Percentiles rank a stretch among this genome's conserved stretches.
Evolutionary conservation across 1,140 invertebrate genomes (phyloP).

Genomic region (Lordiphosa clarofinis): DNA sequence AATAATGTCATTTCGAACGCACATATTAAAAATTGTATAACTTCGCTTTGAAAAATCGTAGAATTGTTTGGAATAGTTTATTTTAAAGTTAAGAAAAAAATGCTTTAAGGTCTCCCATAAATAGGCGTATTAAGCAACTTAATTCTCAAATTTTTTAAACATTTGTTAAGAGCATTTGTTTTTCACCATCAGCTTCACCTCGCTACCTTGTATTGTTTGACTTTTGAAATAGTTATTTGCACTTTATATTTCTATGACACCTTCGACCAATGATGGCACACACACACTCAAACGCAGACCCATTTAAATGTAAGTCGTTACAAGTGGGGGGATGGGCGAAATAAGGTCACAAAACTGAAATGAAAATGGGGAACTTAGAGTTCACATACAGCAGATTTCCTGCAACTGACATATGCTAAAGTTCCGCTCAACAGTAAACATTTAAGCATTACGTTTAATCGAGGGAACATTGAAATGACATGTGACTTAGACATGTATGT

Average conservation of each 20-base stretch:
- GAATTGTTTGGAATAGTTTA: too few relatives aligned
- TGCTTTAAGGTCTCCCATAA: too few relatives aligned
- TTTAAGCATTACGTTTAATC: conserved; percentile 39
- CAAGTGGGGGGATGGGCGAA: too few relatives aligned
- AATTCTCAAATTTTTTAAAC: too few relatives aligned
- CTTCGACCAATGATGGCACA: conserved; percentile 57
- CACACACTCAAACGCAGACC: conserved; percentile 1
- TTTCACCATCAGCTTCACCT: not conserved
- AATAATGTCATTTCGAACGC: too few relatives aligned
- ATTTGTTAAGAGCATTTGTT: not conserved
- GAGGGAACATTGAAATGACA: conserved; percentile 40
- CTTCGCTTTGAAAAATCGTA: too few relatives aligned
- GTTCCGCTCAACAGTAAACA: conserved; percentile 45
- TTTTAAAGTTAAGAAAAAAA: too few relatives aligned
- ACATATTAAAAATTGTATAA: too few relatives aligned
- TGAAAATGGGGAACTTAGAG: not conserved
- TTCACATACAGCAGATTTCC: conserved; percentile 11
- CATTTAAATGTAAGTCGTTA: too few relatives aligned
- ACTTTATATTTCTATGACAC: conserved; percentile 52
- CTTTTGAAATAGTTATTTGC: conserved; percentile 54
- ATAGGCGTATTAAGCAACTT: too few relatives aligned
- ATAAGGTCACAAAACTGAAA: conserved; percentile 1
- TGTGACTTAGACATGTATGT: conserved; percentile 33
- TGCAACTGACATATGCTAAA: conserved; percentile 46
- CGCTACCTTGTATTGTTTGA: conserved; percentile 40